Base-by-base conservation (phyloP, 2,888 invertebrate genomes). In the Epistrophe eligans region DNA sequence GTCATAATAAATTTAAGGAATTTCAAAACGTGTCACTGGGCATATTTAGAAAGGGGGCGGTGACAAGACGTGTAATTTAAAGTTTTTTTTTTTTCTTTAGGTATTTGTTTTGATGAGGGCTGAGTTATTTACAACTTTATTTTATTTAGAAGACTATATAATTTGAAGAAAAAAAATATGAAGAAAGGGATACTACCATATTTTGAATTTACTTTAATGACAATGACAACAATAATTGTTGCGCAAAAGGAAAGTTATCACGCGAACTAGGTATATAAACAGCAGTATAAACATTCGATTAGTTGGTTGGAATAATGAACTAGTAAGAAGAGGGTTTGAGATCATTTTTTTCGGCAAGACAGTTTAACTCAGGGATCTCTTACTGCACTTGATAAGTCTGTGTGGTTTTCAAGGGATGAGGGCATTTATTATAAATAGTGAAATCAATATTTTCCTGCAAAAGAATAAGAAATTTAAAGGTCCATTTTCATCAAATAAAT, bases 1-100 rank as follows among this genome's bases (percentile, higher is more conserved):
- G 50, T 52, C 66, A 66, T 66, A 48, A 48, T 62, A 62, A 62
- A 62, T 67, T 67, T 50, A 32, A 52, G 38, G 24, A 67, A 52
- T 52, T 67, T 38, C 38, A 19, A 67, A 24, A 67, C 52, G 50
- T 67, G 67, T 15, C 67, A 52, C 19, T 67, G 19, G 13, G 32
- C 24, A 38, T 35, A 8, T 8, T 62, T 1, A 62, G 60, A 6
- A 48, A 11, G 17, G 17, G 17, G 58, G 6, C 17, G 15, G 6
- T 13, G 15, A 38, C 35, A 17, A 35, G 35, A 58, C 13, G 17
- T 48, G 32, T 66, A 66, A 66, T 66, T 66, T 48, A 66, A 66
- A 48, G 66, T 66, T 66, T 64, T 45, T 1, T 55, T 19, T 40
- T 3, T 15, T 19, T 15, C 13, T 13, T 19, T 40, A 2, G 24